These are phyloP conservation scores for Timema podura DNA, from an alignment of 2,888 invertebrate species.

Conservation along the genomic window DNA sequence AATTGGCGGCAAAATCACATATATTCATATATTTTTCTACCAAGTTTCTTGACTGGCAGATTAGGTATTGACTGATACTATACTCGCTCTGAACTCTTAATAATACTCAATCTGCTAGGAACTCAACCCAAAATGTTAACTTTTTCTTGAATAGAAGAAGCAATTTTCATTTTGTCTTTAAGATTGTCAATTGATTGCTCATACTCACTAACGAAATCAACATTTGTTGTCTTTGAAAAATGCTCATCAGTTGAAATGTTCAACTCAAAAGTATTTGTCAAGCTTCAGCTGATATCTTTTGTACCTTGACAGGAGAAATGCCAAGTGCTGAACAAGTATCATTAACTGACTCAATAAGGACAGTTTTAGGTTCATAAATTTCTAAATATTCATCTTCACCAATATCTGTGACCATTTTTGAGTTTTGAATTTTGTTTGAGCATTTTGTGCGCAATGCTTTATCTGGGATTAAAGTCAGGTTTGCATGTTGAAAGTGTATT, in stretches of 20 bases:
- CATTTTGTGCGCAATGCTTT: not conserved
- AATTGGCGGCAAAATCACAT: constrained; percentile 8
- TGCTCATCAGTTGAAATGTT: not conserved
- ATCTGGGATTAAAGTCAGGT: constrained; percentile 1
- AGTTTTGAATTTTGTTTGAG: too few species aligned
- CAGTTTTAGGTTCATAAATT: too few species aligned
- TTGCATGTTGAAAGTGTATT: not conserved
- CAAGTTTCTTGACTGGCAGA: not conserved
- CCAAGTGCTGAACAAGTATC: too few species aligned
- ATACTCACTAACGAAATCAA: too few species aligned
- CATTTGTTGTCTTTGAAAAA: too few species aligned
- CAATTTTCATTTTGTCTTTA: too few species aligned
- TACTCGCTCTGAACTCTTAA: not conserved
- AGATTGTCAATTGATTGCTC: too few species aligned
- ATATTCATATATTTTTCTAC: not conserved
- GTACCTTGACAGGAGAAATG: not conserved
- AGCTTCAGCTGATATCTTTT: not conserved
- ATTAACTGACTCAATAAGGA: too few species aligned
- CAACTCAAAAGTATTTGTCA: not conserved
- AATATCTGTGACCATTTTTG: not conserved
- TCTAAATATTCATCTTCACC: not conserved
- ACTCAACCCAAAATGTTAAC: too few species aligned
- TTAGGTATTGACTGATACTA: not conserved
- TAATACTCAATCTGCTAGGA: constrained; percentile 10
- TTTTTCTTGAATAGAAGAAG: too few species aligned